A percentile compares a stretch with the other conserved stretches of the same genome.
Evolutionary conservation across 2,113 vertebrate genomes (phyloP).

Genomic region (Lycocorax pyrrhopterus): DNA sequence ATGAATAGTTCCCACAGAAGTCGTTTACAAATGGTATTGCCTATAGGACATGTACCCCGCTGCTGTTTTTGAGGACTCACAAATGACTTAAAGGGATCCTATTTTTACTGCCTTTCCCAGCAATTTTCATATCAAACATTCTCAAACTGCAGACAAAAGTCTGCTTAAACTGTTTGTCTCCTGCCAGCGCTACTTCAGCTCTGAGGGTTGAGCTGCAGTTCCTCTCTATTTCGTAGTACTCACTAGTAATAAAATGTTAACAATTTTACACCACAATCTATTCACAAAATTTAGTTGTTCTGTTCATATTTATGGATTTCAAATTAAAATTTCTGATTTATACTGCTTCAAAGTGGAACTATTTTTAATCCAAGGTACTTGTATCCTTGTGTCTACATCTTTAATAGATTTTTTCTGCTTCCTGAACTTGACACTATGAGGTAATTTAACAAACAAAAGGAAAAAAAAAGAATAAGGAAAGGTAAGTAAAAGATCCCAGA

Average conservation of each 20-base stretch:
- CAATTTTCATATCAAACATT: constrained; percentile 18
- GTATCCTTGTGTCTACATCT: background rate
- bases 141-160: background rate
- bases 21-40: background rate
- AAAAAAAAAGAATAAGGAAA: background rate
- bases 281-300: background rate
- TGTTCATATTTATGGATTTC: background rate
- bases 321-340: background rate
- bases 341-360: background rate
- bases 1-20: constrained; percentile 37
- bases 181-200: background rate
- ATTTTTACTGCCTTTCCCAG: constrained; percentile 3
- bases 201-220: background rate
- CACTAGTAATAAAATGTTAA: background rate
- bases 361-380: background rate
- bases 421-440: background rate
- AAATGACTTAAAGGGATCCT: background rate
- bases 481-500: background rate
- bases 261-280: background rate
- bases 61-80: background rate
- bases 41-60: background rate
- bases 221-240: background rate
- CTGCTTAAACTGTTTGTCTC: background rate
- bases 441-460: background rate
- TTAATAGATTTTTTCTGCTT: background rate